Evolutionary conservation across 1,140 invertebrate genomes (phyloP), one percentile per base, ranked within the genome.

Genomic region (Heliconius eleuchia): DNA sequence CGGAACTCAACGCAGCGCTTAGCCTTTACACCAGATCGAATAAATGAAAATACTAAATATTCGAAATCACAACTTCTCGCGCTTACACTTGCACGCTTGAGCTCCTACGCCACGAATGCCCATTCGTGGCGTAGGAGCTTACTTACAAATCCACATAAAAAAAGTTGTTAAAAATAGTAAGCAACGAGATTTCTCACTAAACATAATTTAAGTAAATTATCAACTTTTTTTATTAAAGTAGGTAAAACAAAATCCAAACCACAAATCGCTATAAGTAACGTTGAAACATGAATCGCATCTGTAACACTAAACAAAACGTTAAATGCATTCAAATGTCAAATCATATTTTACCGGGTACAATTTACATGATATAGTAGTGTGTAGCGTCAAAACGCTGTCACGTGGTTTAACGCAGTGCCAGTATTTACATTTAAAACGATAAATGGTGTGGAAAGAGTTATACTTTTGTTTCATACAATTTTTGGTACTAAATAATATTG

Each of bases 341-440:
- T 76, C 70, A 70, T 80, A 80, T 80, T 76, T 79, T 76, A 80
- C 74, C 74, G 74, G 52, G 50, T 46, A 80, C 79, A 80, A 80
- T 80, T 80, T 73, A 71, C 73, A 73, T 76, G 79, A 80, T 80
- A 75, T 76, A 80, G 79, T 74, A 75, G 19, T 80, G 74, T 80
- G 34, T 73, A 42, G 79, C 74, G 79, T 74, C 79, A 80, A 80
- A 80, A 73, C 71, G 79, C 74, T 80, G 79, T 80, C 79, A 80
- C 79, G 79, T 76, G 79, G 79, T 80, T 73, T 76, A 66, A 30
- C 60, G 27, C 60, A 30, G 27, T 11, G 60, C 60, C 27, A 66
- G 60, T 66, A 30, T 66, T 66, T 66, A 23, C 60, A 66, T 66
- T 66, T 66, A 66, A 66, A 66, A 30, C 60, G 60, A 66, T 30